Base-by-base conservation (phyloP, 2,888 invertebrate genomes). In the Acleris cristana region DNA sequence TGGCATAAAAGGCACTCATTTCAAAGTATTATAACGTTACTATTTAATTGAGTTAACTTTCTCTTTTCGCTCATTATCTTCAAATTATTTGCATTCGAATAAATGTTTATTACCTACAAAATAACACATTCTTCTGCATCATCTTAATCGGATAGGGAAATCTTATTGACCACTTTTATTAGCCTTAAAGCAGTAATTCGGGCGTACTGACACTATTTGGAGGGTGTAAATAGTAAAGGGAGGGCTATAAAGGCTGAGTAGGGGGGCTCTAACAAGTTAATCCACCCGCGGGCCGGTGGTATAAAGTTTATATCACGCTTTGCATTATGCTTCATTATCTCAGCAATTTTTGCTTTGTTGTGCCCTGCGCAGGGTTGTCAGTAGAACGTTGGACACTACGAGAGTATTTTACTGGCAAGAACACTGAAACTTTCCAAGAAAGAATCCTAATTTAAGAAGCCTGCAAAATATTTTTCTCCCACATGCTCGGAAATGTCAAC, bases 241-340 rank as follows among this genome's bases (percentile, higher is more conserved):
- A 58, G 62, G 66, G 65, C 26, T 57, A 57, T 63, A 67, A 67
- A 67, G 51, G 58, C 70, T 67, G 66, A 65, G 71, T 72, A 72
- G 72, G 70, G 73, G 71, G 85, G 84, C 84, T 58, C 58, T 89
- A 89, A 90, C 88, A 87, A 90, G 89, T 90, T 89, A 89, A 90
- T 89, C 86, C 85, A 80, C 88, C 90, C 88, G 68, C 79, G 65
- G 88, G 90, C 89, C 71, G 79, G 63, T 62, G 53, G 79, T 86
- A 86, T 87, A 83, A 86, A 87, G 85, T 88, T 89, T 85, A 88
- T 90, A 89, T 89, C 88, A 86, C 87, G 89, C 82, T 86, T 87
- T 87, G 90, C 86, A 88, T 88, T 89, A 90, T 87, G 87, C 82
- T 90, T 89, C 89, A 89, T 90, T 90, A 89, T 89, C 85, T 87